Evolutionary conservation across 2,797 vertebrate species (phyloP), one percentile per base, ranked within the genome.

Genomic region (Pithecia hirsuta): DNA sequence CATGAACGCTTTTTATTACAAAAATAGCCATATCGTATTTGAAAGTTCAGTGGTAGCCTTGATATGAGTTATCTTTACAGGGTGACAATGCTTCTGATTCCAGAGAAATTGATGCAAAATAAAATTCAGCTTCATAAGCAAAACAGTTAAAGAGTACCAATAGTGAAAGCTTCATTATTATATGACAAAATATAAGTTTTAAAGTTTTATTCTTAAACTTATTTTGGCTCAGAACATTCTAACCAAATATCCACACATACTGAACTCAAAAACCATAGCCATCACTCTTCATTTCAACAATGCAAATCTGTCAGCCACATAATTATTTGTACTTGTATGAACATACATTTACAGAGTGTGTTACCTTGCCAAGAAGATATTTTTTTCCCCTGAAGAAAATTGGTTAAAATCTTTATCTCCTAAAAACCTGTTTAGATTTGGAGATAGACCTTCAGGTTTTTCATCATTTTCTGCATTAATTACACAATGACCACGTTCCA

Each of bases 291-390:
- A 78, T 67, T 82, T 86, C 59, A 91, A 46, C 20, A 50, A 36
- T 14, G 33, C 75, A 75, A 36, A 87, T 19, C 50, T 52, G 26
- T n/a, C 36, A 57, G 33, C 13, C 28, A 48, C 76, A 70, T 24
- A 3, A 44, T 36, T 33, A 26, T 55, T 46, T 75, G 44, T 8
- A 48, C 46, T 80, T 39, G 10, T 41, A 57, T 57, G 70, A 50
- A 82, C 7, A n/a, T 33, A 87, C 9, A 33, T 86, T 88, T 48
- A 48, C 26, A 95, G 50, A 28, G 30, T 26, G 11, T 39, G 4
- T 95, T 97, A 98, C 98, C 98, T 98, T 83, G 97, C 98, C 96
- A 98, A 83, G 36, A 95, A 97, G 79, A 97, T 72, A 74, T 94
- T 97, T 96, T 97, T 98, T 83, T 98, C 97, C 57, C 1, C 85